phyloP scores from a whole-genome alignment of 2,888 invertebrate species.

The Drosophila acutilabella region DNA sequence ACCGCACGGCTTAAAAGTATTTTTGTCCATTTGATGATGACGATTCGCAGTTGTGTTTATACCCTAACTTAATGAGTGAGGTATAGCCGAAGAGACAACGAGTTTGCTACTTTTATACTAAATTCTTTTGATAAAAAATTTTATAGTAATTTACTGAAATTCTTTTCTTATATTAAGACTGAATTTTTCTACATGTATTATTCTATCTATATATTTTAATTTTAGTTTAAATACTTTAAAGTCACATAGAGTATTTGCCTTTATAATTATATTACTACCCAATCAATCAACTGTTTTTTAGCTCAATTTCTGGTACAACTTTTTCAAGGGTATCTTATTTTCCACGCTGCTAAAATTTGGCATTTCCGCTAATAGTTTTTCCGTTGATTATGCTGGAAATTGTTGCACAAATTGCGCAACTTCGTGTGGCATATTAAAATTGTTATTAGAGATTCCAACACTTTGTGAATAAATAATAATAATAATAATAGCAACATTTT shows the following conservation, averaged over 20 bases:
- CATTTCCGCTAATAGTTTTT: constrained; percentile 23
- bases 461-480: constrained; percentile 11
- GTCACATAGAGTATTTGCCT: too few species aligned
- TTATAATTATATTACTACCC: not conserved
- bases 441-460: constrained; percentile 35
- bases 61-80: constrained; percentile 11
- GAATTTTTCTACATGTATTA: too few species aligned
- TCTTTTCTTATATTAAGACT: too few species aligned
- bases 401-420: constrained; percentile 49
- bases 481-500: constrained; percentile 15
- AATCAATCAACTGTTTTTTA: not conserved
- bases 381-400: constrained; percentile 35
- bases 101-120: not conserved
- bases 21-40: constrained; percentile 10
- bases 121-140: too few species aligned
- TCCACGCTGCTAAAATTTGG: not conserved
- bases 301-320: too few species aligned
- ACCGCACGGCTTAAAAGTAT: constrained; percentile 29
- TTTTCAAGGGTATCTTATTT: constrained; percentile 29
- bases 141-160: too few species aligned
- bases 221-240: not conserved
- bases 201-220: not conserved
- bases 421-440: constrained; percentile 41
- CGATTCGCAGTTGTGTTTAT: constrained; percentile 20
- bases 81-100: not conserved